Conservation (phyloP, 2,113 vertebrate species). For the Plectropomus leopardus region DNA sequence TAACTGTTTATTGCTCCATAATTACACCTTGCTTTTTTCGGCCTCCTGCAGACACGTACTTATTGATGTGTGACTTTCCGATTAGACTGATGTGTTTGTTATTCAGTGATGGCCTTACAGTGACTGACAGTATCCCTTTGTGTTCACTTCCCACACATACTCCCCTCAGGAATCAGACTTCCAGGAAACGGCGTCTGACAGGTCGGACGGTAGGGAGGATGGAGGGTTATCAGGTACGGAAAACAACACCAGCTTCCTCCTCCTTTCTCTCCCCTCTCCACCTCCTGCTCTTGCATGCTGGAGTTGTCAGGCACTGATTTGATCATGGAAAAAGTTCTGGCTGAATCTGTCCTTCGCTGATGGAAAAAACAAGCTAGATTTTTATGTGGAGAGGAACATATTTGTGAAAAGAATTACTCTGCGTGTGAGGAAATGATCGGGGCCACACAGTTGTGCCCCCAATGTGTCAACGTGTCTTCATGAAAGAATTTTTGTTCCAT, state of each 20-base stretch:
- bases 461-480: slow-evolving; percentile 26
- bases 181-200: slow-evolving; percentile 81
- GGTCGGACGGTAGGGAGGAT: slow-evolving; percentile 76
- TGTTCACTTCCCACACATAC: slow-evolving; percentile 52
- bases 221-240: slow-evolving; percentile 86
- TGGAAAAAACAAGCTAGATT: slow-evolving; percentile 55
- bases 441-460: slow-evolving; percentile 42
- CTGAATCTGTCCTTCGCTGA: slow-evolving; percentile 12
- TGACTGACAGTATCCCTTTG: slow-evolving; percentile 75
- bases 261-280: slow-evolving; percentile 44
- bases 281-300: slow-evolving; percentile 17
- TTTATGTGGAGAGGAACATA: slow-evolving; percentile 35
- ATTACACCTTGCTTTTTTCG: not conserved
- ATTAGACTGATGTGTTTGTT: slow-evolving; percentile 72
- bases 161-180: slow-evolving; percentile 72
- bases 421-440: slow-evolving; percentile 38
- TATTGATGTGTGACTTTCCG: slow-evolving; percentile 8
- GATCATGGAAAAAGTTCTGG: slow-evolving; percentile 46
- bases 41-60: slow-evolving; percentile 1
- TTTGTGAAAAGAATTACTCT: slow-evolving; percentile 30
- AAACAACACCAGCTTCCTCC: slow-evolving; percentile 75
- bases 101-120: slow-evolving; percentile 67
- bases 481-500: slow-evolving; percentile 42
- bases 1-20: slow-evolving; percentile 6
- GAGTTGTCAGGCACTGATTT: slow-evolving; percentile 36